Evolutionary conservation across 37 sponge, comb jelly and placozoan genomes (phyloP).

Genomic region (Cliona cf. orientalis): DNA sequence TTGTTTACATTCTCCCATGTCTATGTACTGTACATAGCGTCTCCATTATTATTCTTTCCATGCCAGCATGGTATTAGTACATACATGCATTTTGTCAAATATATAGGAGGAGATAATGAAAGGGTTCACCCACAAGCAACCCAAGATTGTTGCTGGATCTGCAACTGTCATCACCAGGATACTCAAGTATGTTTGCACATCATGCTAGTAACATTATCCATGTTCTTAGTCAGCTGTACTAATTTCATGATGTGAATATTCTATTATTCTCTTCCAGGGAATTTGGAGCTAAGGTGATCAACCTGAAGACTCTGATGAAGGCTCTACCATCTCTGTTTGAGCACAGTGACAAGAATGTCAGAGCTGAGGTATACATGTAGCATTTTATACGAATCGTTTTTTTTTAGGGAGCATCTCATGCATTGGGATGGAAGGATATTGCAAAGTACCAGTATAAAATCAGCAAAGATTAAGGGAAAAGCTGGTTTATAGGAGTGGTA

Average conservation of each 20-base stretch:
- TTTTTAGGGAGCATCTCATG: not conserved
- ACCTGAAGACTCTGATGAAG: constrained; percentile 81
- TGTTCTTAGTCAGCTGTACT: not conserved
- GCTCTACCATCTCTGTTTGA: constrained; percentile 75
- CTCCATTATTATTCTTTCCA: too few relatives aligned
- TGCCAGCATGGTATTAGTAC: not conserved
- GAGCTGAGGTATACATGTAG: constrained; percentile 69
- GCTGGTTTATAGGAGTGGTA: too few relatives aligned
- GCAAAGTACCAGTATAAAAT: not conserved
- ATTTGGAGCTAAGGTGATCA: constrained; percentile 91
- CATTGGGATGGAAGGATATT: not conserved
- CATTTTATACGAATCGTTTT: too few relatives aligned
- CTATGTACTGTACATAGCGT: too few relatives aligned
- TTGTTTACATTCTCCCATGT: not conserved
- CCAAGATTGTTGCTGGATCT: constrained; percentile 91
- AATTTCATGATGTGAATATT: not conserved
- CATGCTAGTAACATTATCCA: not conserved
- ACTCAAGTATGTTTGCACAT: constrained; percentile 59
- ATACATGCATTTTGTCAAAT: constrained; percentile 34
- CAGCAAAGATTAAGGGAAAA: too few relatives aligned
- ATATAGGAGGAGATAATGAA: constrained; percentile 82
- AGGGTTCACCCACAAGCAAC: constrained; percentile 89
- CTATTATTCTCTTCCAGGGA: constrained; percentile 50
- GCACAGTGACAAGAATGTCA: constrained; percentile 91
- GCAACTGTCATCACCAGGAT: constrained; percentile 51